These are phyloP conservation scores for Pygmarrhopalites habei DNA, from an alignment of 1,140 invertebrate genomes.

Conservation along the genomic window DNA sequence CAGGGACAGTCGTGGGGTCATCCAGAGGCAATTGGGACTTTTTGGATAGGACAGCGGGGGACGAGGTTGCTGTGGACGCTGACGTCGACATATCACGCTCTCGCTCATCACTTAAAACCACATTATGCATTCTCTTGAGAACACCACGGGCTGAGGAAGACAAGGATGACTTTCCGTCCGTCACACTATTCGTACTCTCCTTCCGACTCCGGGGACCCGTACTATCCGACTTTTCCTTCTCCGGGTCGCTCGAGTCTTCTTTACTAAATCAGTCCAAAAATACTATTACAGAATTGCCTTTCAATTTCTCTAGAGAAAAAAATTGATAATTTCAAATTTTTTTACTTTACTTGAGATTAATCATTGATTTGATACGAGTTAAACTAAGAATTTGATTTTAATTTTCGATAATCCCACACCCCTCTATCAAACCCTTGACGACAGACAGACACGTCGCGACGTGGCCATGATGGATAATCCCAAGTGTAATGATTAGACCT, in stretches of 20 bases:
- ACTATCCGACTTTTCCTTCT: constrained; percentile 40
- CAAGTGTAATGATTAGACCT: too few species aligned
- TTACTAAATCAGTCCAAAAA: too few species aligned
- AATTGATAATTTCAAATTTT: too few species aligned
- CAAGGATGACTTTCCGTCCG: constrained; percentile 15
- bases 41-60: constrained; percentile 8
- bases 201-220: constrained; percentile 17
- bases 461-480: too few species aligned
- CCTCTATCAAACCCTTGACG: too few species aligned
- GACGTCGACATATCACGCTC: constrained; percentile 30
- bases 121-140: constrained; percentile 54
- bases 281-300: too few species aligned
- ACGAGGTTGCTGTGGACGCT: constrained; percentile 8
- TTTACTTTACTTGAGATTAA: too few species aligned
- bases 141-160: constrained; percentile 37
- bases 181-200: constrained; percentile 17
- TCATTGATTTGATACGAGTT: too few species aligned
- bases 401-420: too few species aligned
- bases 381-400: too few species aligned
- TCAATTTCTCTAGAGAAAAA: too few species aligned
- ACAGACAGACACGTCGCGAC: too few species aligned
- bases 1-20: constrained; percentile 43
- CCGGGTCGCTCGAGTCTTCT: constrained; percentile 58
- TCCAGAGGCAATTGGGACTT: constrained; percentile 26
- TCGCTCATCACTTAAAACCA: constrained; percentile 56